Evolutionary conservation across 2,888 invertebrate genomes (phyloP), one percentile per base, ranked within the genome.

Genomic region (Anarsia innoxiella): DNA sequence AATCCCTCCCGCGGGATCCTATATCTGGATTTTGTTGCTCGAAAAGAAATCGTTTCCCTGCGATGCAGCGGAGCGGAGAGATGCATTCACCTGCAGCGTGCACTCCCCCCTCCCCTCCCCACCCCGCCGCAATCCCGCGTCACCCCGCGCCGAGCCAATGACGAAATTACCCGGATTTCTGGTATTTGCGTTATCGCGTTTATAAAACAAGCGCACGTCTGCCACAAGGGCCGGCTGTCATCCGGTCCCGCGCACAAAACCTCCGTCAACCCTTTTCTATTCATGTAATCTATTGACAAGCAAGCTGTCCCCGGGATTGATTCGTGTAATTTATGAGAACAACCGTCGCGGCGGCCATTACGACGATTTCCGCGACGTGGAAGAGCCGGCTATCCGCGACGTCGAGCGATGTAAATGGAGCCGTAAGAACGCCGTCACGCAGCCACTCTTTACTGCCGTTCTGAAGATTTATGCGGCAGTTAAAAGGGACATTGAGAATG

Each of bases 401-500:
- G 19, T 5, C 3, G 19, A 6, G 19, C 19, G 19, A 19, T 19
- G 19, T 19, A 19, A 19, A 19, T 19, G 19, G 19, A 19, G 19
- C 19, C 19, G 19, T 19, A 19, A 19, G 19, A 19, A 19, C 6
- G 3, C 19, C 23, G 19, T 13, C 13, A 32, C 19, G 23, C 10
- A 23, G 6, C 12, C 13, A 32, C 25, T 25, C 25, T 25, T 25
- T 25, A 25, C 25, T 5, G 25, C 25, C 25, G 25, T 9, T 25
- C 25, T 2, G 25, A 19, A 25, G 25, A 25, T 25, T 25, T 25
- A 25, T 25, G 25, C 25, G 25, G 25, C 25, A 5, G 25, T 25
- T 25, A 25, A 25, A n/a, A 25, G 25, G 25, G 25, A 25, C 25
- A 25, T 25, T 25, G 25, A 6, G 25, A 25, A n/a, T n/a, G 25